A percentile compares a stretch with the other conserved stretches of the same genome.
These are phyloP conservation scores for Callocephalon fimbriatum DNA, from an alignment of 2,113 vertebrate species.

Conservation along the genomic window DNA sequence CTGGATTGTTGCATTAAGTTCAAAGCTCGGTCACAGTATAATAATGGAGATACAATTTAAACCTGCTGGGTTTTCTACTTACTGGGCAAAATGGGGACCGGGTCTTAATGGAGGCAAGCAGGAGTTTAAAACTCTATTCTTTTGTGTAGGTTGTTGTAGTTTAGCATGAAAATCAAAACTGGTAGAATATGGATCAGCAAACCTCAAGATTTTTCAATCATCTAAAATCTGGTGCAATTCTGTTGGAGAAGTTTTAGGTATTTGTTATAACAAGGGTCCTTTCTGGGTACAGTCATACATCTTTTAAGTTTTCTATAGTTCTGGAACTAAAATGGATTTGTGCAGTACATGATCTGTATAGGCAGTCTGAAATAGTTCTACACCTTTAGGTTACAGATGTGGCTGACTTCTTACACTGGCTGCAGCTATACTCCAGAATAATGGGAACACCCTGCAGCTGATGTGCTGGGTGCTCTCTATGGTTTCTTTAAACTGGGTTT, in stretches of 20 bases:
- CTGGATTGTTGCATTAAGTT: background rate
- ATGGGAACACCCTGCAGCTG: background rate
- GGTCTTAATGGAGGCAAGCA: background rate
- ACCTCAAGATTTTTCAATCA: background rate
- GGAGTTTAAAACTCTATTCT: background rate
- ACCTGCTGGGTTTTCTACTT: background rate
- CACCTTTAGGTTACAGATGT: background rate
- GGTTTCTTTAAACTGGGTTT: background rate
- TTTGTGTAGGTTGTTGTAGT: background rate
- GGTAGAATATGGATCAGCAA: background rate
- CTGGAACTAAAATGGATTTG: background rate
- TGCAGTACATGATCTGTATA: background rate
- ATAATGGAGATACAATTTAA: background rate
- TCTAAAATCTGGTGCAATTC: background rate
- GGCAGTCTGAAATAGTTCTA: background rate
- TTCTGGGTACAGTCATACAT: background rate
- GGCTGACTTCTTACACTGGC: background rate
- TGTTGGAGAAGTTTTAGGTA: background rate
- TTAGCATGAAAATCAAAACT: background rate
- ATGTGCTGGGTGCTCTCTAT: background rate
- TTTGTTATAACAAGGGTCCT: background rate
- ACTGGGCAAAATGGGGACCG: background rate
- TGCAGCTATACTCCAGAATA: background rate
- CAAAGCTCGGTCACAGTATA: background rate
- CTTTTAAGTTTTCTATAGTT: background rate